Evolutionary conservation across 2,113 vertebrate genomes (phyloP).

Genomic region (Bubo bubo): DNA sequence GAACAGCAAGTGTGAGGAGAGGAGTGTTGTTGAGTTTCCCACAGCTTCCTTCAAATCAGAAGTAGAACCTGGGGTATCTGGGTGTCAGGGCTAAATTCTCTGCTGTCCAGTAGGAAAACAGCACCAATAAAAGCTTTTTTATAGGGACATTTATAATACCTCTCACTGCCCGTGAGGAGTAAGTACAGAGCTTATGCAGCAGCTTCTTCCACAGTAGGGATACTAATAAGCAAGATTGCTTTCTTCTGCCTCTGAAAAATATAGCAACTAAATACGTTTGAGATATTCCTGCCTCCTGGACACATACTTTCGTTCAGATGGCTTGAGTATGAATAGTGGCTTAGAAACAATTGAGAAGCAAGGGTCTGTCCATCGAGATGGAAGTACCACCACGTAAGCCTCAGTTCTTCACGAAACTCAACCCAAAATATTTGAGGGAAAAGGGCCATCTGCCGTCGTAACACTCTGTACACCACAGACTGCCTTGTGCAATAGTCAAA

Average conservation of each 20-base stretch:
- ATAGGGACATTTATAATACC: not conserved
- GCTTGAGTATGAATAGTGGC: not conserved
- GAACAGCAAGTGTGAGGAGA: not conserved
- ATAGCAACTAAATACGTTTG: not conserved
- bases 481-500: not conserved
- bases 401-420: not conserved
- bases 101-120: not conserved
- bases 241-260: not conserved
- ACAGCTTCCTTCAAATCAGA: not conserved
- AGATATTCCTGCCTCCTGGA: not conserved
- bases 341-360: not conserved
- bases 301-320: not conserved
- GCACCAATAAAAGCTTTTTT: not conserved
- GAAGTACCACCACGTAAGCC: not conserved
- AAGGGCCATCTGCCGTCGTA: not conserved
- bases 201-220: not conserved
- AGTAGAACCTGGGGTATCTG: not conserved
- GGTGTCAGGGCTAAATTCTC: not conserved
- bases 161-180: not conserved
- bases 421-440: not conserved
- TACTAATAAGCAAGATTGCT: not conserved
- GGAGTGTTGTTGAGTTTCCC: not conserved
- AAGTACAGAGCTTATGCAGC: not conserved
- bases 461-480: not conserved
- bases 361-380: not conserved